Evolutionary conservation across 2,888 invertebrate species (phyloP).

Genomic region (Perizoma affinitatum): DNA sequence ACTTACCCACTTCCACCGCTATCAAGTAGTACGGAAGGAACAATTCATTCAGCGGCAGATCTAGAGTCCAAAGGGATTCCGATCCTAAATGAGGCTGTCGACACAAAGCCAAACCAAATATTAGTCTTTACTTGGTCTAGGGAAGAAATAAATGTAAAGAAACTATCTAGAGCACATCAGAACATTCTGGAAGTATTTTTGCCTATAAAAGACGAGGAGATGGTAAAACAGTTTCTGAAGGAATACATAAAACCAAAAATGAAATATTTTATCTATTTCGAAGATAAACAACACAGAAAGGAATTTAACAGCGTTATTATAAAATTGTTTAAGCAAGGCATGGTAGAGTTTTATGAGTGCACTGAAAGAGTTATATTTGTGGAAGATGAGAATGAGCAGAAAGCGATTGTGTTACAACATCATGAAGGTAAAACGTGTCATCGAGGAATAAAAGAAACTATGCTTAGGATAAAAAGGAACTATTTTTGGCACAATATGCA

Average conservation of each 20-base stretch:
- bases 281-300: slow-evolving; percentile 6
- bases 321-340: slow-evolving; percentile 5
- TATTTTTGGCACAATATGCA: too few relatives aligned
- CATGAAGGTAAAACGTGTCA: too few relatives aligned
- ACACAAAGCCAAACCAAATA: slow-evolving; percentile 48
- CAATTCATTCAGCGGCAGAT: neutral
- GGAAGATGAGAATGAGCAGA: too few relatives aligned
- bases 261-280: slow-evolving; percentile 38
- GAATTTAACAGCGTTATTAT: neutral
- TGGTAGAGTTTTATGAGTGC: neutral
- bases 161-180: slow-evolving; percentile 38
- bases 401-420: too few relatives aligned
- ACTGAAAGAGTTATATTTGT: too few relatives aligned
- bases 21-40: neutral
- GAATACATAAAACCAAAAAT: slow-evolving; percentile 37
- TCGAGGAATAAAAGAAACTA: too few relatives aligned
- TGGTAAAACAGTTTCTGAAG: slow-evolving; percentile 43
- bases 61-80: slow-evolving; percentile 36
- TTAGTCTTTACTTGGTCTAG: slow-evolving; percentile 36
- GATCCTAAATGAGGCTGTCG: slow-evolving; percentile 44
- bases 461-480: too few relatives aligned
- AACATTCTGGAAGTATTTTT: slow-evolving; percentile 42
- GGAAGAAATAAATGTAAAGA: slow-evolving; percentile 37
- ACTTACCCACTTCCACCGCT: slow-evolving; percentile 1
- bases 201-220: slow-evolving; percentile 33